A percentile compares a stretch with the other conserved stretches of the same genome.
phyloP scores from a whole-genome alignment of 2,888 invertebrate genomes.

The Caenorhabditis sp. region DNA sequence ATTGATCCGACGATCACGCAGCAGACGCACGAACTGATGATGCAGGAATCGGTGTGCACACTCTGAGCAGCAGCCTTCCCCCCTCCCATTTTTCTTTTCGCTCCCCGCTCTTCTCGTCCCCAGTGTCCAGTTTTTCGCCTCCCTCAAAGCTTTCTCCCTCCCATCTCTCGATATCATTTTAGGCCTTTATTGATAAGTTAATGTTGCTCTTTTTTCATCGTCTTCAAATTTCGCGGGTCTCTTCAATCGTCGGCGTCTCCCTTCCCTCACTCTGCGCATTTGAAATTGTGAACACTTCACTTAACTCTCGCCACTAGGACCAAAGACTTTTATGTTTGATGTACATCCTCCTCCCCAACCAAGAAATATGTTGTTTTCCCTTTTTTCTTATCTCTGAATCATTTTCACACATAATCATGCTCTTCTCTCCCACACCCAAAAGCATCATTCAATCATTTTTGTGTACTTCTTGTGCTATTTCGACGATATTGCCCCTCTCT shows the following conservation, averaged over 20 bases:
- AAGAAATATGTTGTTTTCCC: too few relatives aligned
- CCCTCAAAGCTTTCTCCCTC: constrained; percentile 18
- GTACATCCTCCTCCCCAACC: too few relatives aligned
- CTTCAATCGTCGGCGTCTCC: constrained; percentile 20
- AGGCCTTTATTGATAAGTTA: constrained; percentile 27
- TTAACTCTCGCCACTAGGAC: too few relatives aligned
- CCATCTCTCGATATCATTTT: constrained; percentile 30
- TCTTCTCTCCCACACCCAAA: too few relatives aligned
- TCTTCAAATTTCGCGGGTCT: constrained; percentile 32
- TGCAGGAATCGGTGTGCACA: constrained; percentile 54
- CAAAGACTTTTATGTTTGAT: too few relatives aligned
- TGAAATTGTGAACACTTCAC: too few relatives aligned
- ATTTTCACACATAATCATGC: too few relatives aligned
- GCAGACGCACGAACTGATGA: constrained; percentile 54
- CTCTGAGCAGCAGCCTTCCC: not conserved
- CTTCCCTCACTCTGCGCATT: not conserved
- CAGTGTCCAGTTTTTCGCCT: not conserved
- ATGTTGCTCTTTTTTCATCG: not conserved
- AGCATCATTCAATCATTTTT: too few relatives aligned
- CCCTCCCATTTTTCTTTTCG: not conserved
- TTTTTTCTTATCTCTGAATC: too few relatives aligned
- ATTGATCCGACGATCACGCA: constrained; percentile 64
- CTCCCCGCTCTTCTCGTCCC: not conserved
- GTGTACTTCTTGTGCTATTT: too few relatives aligned
- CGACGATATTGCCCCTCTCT: too few relatives aligned